phyloP scores from a whole-genome alignment of 1,140 invertebrate genomes.

The Pseudomyrmex dendroicus region DNA sequence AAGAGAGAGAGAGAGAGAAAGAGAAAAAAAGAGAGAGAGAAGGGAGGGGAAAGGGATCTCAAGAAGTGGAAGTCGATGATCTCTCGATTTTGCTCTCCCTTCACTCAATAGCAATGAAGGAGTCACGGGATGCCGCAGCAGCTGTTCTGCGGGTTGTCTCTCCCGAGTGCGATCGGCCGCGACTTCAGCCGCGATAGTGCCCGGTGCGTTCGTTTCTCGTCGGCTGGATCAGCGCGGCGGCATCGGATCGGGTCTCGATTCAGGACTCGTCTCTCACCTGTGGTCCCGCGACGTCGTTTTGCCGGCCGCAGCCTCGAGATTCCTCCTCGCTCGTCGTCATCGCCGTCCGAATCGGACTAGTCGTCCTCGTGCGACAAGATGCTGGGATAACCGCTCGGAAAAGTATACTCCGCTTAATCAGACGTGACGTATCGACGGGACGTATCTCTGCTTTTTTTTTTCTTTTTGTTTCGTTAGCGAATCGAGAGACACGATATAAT shows the following conservation, averaged over 20 bases:
- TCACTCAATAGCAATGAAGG: constrained; percentile 74
- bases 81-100: constrained; percentile 77
- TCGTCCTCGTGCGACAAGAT: constrained; percentile 48
- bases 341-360: constrained; percentile 5
- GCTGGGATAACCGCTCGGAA: constrained; percentile 16
- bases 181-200: constrained; percentile 35
- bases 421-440: neutral
- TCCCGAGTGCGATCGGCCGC: constrained; percentile 51
- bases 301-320: neutral
- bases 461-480: constrained; percentile 4
- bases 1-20: constrained; percentile 17
- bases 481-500: constrained; percentile 10
- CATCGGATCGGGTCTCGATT: neutral
- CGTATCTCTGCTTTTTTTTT: neutral
- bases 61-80: constrained; percentile 77
- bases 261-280: neutral
- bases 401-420: constrained; percentile 18
- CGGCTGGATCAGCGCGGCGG: constrained; percentile 8
- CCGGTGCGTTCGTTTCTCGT: neutral
- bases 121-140: constrained; percentile 70
- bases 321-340: neutral
- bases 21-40: constrained; percentile 23
- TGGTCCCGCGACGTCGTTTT: neutral
- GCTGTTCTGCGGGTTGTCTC: constrained; percentile 68
- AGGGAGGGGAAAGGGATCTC: constrained; percentile 53